phyloP scores from a whole-genome alignment of 2,888 invertebrate species.

The Epinotia ramella region DNA sequence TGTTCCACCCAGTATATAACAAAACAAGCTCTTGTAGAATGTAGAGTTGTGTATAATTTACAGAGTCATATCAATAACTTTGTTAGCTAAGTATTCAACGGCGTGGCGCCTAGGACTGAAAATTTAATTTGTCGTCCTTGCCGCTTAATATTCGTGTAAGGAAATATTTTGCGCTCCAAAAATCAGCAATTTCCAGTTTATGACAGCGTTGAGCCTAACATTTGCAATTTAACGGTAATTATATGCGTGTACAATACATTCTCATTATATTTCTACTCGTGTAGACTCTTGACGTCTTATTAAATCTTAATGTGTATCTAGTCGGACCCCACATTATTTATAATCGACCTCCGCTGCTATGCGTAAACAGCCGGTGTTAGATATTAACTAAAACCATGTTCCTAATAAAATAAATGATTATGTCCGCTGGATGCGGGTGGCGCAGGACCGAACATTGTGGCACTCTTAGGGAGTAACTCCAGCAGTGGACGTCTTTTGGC shows the following conservation, averaged over 20 bases:
- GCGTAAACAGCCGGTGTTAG: conserved; percentile 1
- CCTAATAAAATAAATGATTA: neutral
- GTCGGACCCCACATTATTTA: conserved; percentile 5
- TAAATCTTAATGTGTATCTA: conserved; percentile 14
- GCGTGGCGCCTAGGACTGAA: neutral
- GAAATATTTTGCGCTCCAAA: conserved; percentile 64
- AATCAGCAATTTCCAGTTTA: conserved; percentile 47
- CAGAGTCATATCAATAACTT: too few species aligned
- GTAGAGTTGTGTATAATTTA: too few species aligned
- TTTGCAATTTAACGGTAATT: conserved; percentile 34
- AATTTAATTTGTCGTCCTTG: neutral
- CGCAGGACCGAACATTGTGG: too few species aligned
- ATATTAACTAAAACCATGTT: neutral
- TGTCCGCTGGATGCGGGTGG: too few species aligned
- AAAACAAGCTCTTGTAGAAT: too few species aligned
- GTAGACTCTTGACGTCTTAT: conserved; percentile 19
- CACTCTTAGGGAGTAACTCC: too few species aligned
- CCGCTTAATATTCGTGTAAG: conserved; percentile 14
- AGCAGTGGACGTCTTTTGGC: too few species aligned
- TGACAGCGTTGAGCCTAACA: conserved; percentile 28
- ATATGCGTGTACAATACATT: conserved; percentile 23
- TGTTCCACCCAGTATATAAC: too few species aligned
- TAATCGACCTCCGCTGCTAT: neutral
- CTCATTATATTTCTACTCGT: conserved; percentile 17
- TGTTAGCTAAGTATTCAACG: too few species aligned